Base-by-base conservation (phyloP, 2,113 vertebrate species). In the Lontra canadensis region DNA sequence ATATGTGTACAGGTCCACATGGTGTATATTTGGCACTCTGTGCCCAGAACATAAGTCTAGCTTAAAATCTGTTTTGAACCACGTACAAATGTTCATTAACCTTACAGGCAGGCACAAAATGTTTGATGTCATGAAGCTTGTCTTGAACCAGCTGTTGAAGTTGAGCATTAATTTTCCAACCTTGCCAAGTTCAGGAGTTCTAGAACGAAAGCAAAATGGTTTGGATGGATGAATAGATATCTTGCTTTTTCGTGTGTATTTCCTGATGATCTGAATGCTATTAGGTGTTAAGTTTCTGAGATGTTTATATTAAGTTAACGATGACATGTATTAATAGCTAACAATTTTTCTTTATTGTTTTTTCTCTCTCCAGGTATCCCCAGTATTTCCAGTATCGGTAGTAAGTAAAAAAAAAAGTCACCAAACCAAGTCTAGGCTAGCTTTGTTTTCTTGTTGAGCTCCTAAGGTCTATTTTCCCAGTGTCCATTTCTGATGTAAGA, bases 321-420 rank as follows among this genome's bases (percentile, higher is more conserved):
- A 59, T 86, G n/a, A 82, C 65, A 55, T 25, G 25, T 82, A 29
- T 34, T 74, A 90, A 93, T 83, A 97, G 95, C 88, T 99, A 98
- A 73, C 74, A 73, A 3, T 74, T 95, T 95, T 92, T 98, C 96
- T 96, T 95, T 96, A 88, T 97, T 99, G 71, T 98, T 98, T 97
- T 98, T 69, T 99, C 96, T 98, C 94, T 98, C 96, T 99, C 39
- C 99, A 99, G 99, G 99, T 99, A 99, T 99, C 97, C 99, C 99
- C 98, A 99, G 99, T 99, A 99, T 99, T 99, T 99, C 99, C 99
- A 99, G 99, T 99, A 99, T 99, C 97, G 99, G 99, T 99, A 99
- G 99, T 99, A 99, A 99, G 99, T 99, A 98, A 99, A 98, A 97
- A 97, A 47, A 83, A 47, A 78, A 63, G 82, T 95, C 84, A 81